A percentile compares a stretch with the other conserved stretches of the same genome.
Conservation (phyloP, 35 echinoderm and acorn worm species). For the Apostichopus californicus region DNA sequence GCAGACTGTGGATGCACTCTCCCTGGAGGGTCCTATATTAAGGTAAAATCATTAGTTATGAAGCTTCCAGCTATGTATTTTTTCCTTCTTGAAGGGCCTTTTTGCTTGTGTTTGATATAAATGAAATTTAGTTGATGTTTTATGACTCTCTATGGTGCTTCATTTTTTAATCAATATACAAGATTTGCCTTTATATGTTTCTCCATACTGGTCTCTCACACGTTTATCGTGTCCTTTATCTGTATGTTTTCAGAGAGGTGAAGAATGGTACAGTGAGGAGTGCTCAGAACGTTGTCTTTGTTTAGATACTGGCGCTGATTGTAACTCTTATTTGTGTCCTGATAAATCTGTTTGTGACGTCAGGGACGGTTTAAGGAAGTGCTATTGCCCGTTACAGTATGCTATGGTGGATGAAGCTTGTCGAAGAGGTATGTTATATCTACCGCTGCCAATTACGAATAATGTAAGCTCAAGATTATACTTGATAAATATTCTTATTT, state of each 20-base stretch:
- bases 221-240: background rate
- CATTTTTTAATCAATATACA: too few species aligned
- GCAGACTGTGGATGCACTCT: conserved; percentile 77
- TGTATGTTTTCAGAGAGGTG: background rate
- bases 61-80: too few species aligned
- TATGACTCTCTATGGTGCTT: too few species aligned
- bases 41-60: conserved; percentile 4
- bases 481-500: too few species aligned
- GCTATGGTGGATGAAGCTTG: background rate
- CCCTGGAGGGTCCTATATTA: conserved; percentile 49
- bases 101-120: too few species aligned
- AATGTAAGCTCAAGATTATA: too few species aligned
- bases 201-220: too few species aligned
- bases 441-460: too few species aligned
- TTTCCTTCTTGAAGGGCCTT: too few species aligned
- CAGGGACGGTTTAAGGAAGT: conserved; percentile 65
- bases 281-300: conserved; percentile 55
- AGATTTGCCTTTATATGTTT: too few species aligned
- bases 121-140: too few species aligned
- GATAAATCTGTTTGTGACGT: conserved; percentile 51
- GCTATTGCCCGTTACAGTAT: conserved; percentile 66
- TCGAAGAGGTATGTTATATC: background rate
- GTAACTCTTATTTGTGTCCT: conserved; percentile 29
- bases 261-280: conserved; percentile 23
- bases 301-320: background rate